Evolutionary conservation across 1,140 invertebrate genomes (phyloP), one percentile per base, ranked within the genome.

Genomic region (Tenebrio molitor): DNA sequence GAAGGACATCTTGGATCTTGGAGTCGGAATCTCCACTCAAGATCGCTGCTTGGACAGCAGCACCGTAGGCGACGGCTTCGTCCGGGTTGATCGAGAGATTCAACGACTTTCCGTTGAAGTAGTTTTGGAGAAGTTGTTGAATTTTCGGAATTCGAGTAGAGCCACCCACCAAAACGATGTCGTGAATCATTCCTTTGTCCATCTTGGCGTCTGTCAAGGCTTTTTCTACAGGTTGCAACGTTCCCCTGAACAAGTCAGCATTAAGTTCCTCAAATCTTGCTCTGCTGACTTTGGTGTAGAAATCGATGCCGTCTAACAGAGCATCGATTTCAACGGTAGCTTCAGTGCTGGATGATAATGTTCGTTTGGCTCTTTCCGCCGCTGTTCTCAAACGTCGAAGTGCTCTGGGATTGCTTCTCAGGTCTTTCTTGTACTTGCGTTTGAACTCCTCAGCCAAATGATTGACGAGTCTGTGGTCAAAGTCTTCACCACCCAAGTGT

Each of bases 321-420:
- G 90, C 91, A 73, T 94, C 92, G 5, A 95, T 89, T 78, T 91
- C 88, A 5, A 93, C 87, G 21, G 84, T 86, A 1, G 93, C 91
- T 80, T 94, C 90, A 1, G 89, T 88, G 7, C 89, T 90, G 0
- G 91, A 91, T 1, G 92, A 93, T 5, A 95, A 79, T 7, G 89
- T 92, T 72, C 91, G 83, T 84, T 95, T 95, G 0, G 92, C 91
- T 67, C 90, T 84, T 83, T 95, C 93, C 74, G 92, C 93, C 5
- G 93, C 92, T 0, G 89, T 92, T 78, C 92, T 87, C 19, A 95
- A 81, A 50, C 92, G 84, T 50, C 92, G 84, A 1, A 94, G 42
- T 25, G 86, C 81, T 67, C 84, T 81, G 0, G 83, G 74, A 66
- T 87, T 85, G 0, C 46, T 72, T 23, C 80, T 81, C 36, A 87